Conservation (phyloP, 2,113 vertebrate species). For the Martes martes region DNA sequence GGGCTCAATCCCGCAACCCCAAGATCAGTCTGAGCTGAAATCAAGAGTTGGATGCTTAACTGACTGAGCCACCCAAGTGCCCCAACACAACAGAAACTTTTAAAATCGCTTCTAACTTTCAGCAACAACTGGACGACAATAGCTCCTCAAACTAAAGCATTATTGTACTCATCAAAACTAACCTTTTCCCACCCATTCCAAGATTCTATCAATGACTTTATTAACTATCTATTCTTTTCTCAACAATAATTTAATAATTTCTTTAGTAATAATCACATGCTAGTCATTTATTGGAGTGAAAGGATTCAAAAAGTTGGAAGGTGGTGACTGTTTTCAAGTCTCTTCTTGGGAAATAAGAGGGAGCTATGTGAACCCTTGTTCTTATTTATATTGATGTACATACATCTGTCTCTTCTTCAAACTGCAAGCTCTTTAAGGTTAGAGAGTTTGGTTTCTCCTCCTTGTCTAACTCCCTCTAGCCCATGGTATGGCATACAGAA, state of each 20-base stretch:
- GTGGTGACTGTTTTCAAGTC: background rate
- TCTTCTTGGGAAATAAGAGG: background rate
- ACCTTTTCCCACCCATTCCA: background rate
- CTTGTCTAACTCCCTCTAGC: background rate
- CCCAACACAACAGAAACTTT: background rate
- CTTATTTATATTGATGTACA: background rate
- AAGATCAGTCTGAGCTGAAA: background rate
- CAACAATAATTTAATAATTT: background rate
- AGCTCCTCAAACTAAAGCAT: background rate
- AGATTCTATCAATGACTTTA: background rate
- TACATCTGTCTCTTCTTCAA: background rate
- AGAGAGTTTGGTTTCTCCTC: background rate
- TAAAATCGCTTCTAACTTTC: background rate
- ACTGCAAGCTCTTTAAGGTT: background rate
- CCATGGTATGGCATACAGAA: background rate
- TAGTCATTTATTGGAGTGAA: background rate
- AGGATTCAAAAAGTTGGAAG: background rate
- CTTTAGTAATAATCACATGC: background rate
- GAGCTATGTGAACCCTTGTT: background rate
- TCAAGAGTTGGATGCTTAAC: background rate
- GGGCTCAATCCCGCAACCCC: background rate
- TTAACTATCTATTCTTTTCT: background rate
- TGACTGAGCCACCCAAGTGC: background rate
- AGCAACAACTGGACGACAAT: background rate
- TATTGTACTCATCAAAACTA: background rate